Base-by-base conservation (phyloP, 2,797 vertebrate species). In the Rhabdomys pumilio region DNA sequence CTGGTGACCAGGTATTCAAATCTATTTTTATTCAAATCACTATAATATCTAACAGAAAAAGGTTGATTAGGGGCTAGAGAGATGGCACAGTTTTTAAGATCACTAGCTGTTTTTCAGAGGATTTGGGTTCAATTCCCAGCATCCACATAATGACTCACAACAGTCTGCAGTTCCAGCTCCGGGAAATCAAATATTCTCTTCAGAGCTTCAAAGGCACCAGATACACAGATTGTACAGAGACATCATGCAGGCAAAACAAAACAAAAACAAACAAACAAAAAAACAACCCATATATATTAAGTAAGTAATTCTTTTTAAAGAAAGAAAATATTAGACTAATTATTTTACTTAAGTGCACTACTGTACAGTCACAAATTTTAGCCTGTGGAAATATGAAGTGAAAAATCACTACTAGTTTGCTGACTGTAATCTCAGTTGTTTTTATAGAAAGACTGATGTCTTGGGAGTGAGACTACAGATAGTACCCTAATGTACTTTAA, bases 311-410 rank as follows among this genome's bases (percentile, higher is more conserved):
- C 12, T 83, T 85, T 85, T 85, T 44, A 67, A 85, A 93, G 63
- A 90, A 88, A 90, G 75, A 92, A 92, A 83, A 38, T 19, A 6
- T 47, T 95, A n/a, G 38, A 55, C 67, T 82, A 59, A 77, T 88
- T 79, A 57, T 47, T 61, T 41, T 91, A 29, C 57, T 79, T 96
- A 83, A 89, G 75, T 82, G 10, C 15, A 63, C 65, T 91, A 67
- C 44, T n/a, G 31, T 85, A 20, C 31, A 85, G 4, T 31, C 83
- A 53, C 44, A 84, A 79, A 86, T 86, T 90, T 93, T 90, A 92
- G 73, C 11, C 50, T 97, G 50, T 90, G 26, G 47, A 57, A 92
- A 82, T 96, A 69, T 57, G 31, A 53, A 67, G 3, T 24, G 12
- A 82, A 65, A 95, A 94, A 80, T 59, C 90, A 73, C 76, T 85